Evolutionary conservation across 2,888 invertebrate genomes (phyloP).

Genomic region (Arenicola marina): DNA sequence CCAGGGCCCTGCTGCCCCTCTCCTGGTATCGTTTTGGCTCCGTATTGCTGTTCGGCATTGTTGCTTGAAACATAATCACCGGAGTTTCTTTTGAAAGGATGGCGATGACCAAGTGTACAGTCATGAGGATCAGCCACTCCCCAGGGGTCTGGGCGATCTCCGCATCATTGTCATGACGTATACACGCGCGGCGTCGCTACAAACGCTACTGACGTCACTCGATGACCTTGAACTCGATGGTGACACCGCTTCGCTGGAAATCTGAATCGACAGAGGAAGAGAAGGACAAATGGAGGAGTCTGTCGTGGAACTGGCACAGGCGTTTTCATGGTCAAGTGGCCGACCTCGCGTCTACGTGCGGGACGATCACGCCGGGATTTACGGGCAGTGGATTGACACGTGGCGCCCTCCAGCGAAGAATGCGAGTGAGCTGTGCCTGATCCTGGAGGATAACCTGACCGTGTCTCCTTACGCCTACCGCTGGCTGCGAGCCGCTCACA

Average conservation of each 20-base stretch:
- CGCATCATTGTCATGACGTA: constrained; percentile 34
- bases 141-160: too few species aligned
- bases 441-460: constrained; percentile 47
- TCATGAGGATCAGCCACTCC: too few species aligned
- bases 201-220: constrained; percentile 26
- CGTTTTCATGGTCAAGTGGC: constrained; percentile 34
- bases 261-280: constrained; percentile 33
- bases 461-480: constrained; percentile 42
- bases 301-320: constrained; percentile 21
- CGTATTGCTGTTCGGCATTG: too few species aligned
- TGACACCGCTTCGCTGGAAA: constrained; percentile 27
- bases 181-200: constrained; percentile 28
- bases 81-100: too few species aligned
- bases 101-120: too few species aligned
- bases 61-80: too few species aligned
- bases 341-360: constrained; percentile 26
- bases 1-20: too few species aligned
- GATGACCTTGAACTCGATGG: constrained; percentile 29
- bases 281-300: constrained; percentile 22
- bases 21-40: too few species aligned
- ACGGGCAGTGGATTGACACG: constrained; percentile 40
- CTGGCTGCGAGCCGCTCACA: constrained; percentile 41
- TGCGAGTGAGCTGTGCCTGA: constrained; percentile 43
- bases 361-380: constrained; percentile 29
- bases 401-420: constrained; percentile 38